These are phyloP conservation scores for Zaprionus vittiger DNA, from an alignment of 1,140 invertebrate species.

Conservation along the genomic window DNA sequence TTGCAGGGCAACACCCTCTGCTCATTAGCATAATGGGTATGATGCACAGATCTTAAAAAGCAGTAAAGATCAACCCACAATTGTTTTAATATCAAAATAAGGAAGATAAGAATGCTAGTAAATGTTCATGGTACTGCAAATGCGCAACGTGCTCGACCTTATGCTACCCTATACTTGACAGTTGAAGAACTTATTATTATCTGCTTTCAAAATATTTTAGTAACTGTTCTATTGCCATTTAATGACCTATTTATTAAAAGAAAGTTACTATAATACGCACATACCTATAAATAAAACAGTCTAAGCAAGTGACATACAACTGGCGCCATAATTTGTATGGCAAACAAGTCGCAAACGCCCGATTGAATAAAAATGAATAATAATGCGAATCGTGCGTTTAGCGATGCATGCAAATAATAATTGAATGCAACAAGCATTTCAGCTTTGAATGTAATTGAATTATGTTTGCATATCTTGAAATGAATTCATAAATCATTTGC, in stretches of 20 bases:
- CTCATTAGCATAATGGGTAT: constrained; percentile 1
- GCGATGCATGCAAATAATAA: constrained; percentile 26
- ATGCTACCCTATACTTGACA: background rate
- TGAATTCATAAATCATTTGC: too few relatives aligned
- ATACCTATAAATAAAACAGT: background rate
- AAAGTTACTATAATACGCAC: background rate
- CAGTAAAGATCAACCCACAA: background rate
- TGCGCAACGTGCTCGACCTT: background rate
- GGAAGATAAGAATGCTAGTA: background rate
- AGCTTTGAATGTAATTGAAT: constrained; percentile 17
- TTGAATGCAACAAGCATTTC: constrained; percentile 32
- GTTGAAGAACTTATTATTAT: too few relatives aligned
- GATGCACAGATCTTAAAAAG: background rate
- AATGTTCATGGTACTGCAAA: too few relatives aligned
- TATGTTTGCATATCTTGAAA: background rate
- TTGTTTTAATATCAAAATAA: background rate
- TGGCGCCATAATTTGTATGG: constrained; percentile 1
- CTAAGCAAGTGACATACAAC: background rate
- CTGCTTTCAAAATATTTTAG: background rate
- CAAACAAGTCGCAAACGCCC: background rate
- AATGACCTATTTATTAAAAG: background rate
- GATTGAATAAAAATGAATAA: constrained; percentile 21
- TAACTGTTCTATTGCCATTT: background rate
- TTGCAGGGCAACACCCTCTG: background rate
- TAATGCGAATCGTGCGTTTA: constrained; percentile 8